A percentile compares a stretch with the other conserved stretches of the same genome.
phyloP scores from a whole-genome alignment of 2,888 invertebrate species.

The Anthophora plumipes region DNA sequence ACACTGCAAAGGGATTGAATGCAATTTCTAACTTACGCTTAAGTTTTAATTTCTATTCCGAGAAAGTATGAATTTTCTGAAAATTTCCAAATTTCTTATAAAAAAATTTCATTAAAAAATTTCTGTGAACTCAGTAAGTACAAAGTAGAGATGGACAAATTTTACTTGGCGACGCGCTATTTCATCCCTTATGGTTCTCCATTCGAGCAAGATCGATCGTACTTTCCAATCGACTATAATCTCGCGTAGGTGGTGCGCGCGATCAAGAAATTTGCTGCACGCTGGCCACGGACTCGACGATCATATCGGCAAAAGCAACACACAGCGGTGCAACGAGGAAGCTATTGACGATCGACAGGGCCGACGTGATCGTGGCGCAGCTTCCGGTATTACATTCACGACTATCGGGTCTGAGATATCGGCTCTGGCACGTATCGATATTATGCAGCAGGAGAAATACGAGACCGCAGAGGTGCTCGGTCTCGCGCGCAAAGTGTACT shows the following conservation, averaged over 20 bases:
- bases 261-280: conserved; percentile 61
- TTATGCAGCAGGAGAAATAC: conserved; percentile 61
- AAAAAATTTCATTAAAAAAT: neutral
- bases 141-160: neutral
- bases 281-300: conserved; percentile 35
- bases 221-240: conserved; percentile 51
- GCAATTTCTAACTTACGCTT: no score
- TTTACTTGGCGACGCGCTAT: conserved; percentile 4
- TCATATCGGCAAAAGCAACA: conserved; percentile 54
- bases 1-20: no score
- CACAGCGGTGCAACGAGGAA: conserved; percentile 58
- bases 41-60: no score
- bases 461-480: conserved; percentile 44
- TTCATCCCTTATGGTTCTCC: conserved; percentile 11
- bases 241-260: conserved; percentile 57
- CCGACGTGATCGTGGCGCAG: conserved; percentile 70
- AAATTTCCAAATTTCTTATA: no score
- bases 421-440: conserved; percentile 64
- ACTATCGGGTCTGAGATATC: conserved; percentile 67
- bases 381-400: conserved; percentile 75
- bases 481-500: conserved; percentile 54
- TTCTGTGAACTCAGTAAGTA: neutral
- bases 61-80: no score
- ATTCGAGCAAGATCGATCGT: conserved; percentile 28
- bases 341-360: conserved; percentile 68